Conservation (phyloP, 1,140 invertebrate species). For the Brachionus asplanchnoidis region DNA sequence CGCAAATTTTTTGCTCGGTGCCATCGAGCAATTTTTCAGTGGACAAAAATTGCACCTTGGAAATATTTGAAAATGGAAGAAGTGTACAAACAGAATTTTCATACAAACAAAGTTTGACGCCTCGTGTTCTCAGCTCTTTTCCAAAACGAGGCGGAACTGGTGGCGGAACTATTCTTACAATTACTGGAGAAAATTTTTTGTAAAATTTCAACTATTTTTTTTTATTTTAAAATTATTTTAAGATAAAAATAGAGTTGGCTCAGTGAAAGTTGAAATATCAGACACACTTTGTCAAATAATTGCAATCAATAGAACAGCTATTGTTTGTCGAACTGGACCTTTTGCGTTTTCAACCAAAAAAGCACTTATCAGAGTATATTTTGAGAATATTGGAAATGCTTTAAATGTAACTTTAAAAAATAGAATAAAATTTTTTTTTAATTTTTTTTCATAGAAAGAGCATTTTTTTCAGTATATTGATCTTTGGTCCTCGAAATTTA, state of each 20-base stretch:
- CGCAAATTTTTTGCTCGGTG: background rate
- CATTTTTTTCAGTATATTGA: conserved; percentile 46
- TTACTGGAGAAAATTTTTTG: conserved; percentile 45
- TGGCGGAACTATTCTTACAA: conserved; percentile 45
- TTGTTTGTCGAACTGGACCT: conserved; percentile 30
- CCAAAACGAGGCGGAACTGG: conserved; percentile 44
- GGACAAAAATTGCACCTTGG: background rate
- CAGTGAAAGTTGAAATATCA: conserved; percentile 29
- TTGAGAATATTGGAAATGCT: background rate
- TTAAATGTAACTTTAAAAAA: background rate
- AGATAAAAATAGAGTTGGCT: background rate
- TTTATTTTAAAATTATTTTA: conserved; percentile 22
- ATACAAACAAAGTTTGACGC: conserved; percentile 29
- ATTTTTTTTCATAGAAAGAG: background rate
- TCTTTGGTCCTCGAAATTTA: conserved; percentile 47
- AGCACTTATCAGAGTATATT: background rate
- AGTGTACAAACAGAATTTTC: background rate
- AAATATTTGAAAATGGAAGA: background rate
- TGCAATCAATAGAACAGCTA: background rate
- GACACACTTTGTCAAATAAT: background rate
- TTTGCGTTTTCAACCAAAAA: background rate
- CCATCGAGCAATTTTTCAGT: background rate
- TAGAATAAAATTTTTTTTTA: background rate
- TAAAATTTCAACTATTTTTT: conserved; percentile 20
- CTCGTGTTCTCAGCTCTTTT: conserved; percentile 35